Percentiles rank a stretch among this genome's conserved stretches.
These are phyloP conservation scores for Beris morrisii DNA, from an alignment of 2,888 invertebrate species.

Conservation along the genomic window DNA sequence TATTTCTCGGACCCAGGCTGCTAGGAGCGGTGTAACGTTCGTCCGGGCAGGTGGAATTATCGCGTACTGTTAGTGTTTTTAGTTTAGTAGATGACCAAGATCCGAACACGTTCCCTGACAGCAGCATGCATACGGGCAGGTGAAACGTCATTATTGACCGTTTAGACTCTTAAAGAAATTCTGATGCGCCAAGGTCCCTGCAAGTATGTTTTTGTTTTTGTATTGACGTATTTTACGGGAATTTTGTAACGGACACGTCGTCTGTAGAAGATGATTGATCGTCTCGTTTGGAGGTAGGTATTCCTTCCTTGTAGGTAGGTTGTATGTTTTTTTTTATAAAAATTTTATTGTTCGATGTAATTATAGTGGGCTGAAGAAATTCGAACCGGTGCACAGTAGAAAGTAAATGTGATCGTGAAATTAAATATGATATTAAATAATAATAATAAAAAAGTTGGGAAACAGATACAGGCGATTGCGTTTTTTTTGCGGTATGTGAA, in stretches of 20 bases:
- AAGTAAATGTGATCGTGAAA: slow-evolving; percentile 16
- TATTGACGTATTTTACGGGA: neutral
- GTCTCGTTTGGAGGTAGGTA: slow-evolving; percentile 14
- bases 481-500: too few relatives aligned
- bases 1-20: slow-evolving; percentile 1
- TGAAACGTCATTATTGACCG: slow-evolving; percentile 22
- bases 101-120: slow-evolving; percentile 23
- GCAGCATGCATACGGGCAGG: slow-evolving; percentile 17
- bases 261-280: slow-evolving; percentile 31
- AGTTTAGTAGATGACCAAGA: slow-evolving; percentile 14
- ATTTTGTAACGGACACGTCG: slow-evolving; percentile 30
- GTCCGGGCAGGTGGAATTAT: slow-evolving; percentile 30
- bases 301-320: too few relatives aligned
- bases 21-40: slow-evolving; percentile 16
- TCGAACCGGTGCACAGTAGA: slow-evolving; percentile 18
- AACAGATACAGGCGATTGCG: too few relatives aligned
- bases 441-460: neutral
- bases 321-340: neutral
- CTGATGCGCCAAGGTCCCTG: too few relatives aligned
- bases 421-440: slow-evolving; percentile 11
- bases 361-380: slow-evolving; percentile 10
- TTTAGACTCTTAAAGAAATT: neutral
- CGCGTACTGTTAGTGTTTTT: slow-evolving; percentile 11
- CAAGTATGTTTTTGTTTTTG: slow-evolving; percentile 5
- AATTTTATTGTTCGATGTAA: slow-evolving; percentile 13